Base-by-base conservation (phyloP, 2,113 vertebrate genomes). In the Ameiurus melas region DNA sequence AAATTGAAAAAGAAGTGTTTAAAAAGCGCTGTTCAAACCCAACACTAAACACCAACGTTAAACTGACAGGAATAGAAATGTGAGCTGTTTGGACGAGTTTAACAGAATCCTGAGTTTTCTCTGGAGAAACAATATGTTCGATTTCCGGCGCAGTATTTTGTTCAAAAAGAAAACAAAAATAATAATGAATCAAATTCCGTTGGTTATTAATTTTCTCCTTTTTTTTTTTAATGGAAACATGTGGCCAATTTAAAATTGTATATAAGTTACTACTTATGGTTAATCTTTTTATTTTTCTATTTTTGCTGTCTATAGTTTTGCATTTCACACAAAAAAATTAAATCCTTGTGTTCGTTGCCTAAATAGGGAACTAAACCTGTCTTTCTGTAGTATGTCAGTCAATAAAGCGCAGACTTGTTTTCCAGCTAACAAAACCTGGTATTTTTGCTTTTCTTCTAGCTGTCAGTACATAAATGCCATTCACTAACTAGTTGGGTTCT, bases 321-420 rank as follows among this genome's bases (percentile, higher is more conserved):
- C 92, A 84, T 94, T 94, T 94, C 96, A 95, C 94, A n/a, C 36
- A 36, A 96, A 94, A 96, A 96, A 95, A 85, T 94, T 96, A 96
- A 51, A 95, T 96, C 94, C 96, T 96, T 97, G 97, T 98, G 97
- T 98, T 96, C 96, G 94, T 95, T 96, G 97, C 96, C 96, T 98
- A 98, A 99, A 95, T 98, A 98, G 97, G 97, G 96, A 97, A 95
- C 97, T 97, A 96, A 96, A 98, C 95, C 94, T 95, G 96, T 95
- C 95, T 97, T 96, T 96, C 96, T 97, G 94, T 96, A 95, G 96
- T 96, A 94, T 98, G 96, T 97, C 96, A 97, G 97, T 97, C 96
- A 98, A 99, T 98, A 99, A 98, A 98, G 97, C 97, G 97, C 96
- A 97, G 97, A 97, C 96, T 96, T 97, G 96, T 97, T 97, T 97